Evolutionary conservation across 2,113 vertebrate species (phyloP).

Genomic region (Hemiprocne comata): DNA sequence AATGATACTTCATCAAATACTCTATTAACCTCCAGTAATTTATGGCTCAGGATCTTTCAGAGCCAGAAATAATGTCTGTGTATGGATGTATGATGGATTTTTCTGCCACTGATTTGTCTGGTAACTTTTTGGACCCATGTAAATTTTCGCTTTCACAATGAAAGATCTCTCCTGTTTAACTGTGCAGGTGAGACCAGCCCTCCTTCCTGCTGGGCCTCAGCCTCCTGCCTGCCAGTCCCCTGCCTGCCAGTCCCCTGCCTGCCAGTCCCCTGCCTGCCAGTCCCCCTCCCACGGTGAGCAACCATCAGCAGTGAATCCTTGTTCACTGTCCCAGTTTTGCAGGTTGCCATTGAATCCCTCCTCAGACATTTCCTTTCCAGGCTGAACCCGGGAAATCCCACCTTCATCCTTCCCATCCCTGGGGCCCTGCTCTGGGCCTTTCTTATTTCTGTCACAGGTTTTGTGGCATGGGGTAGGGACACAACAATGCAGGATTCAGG

Average conservation of each 20-base stretch:
- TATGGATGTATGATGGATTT: conserved; percentile 21
- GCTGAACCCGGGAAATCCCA: not conserved
- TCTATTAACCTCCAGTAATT: conserved; percentile 61
- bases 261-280: not conserved
- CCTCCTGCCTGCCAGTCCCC: not conserved
- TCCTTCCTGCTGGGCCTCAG: not conserved
- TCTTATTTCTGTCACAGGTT: accelerated
- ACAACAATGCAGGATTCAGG: not conserved
- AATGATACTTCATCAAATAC: conserved; percentile 43
- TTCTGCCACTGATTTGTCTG: conserved; percentile 8
- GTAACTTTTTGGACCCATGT: conserved; percentile 30
- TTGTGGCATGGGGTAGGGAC: not conserved
- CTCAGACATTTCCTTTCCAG: not conserved
- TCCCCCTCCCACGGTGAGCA: not conserved
- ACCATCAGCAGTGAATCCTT: not conserved
- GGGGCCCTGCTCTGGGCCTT: not conserved
- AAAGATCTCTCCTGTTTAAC: not conserved
- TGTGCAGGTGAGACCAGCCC: accelerated
- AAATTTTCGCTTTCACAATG: not conserved
- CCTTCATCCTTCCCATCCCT: not conserved
- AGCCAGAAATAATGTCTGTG: conserved; percentile 22
- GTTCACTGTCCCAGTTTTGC: not conserved
- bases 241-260: not conserved
- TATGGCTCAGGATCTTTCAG: conserved; percentile 35
- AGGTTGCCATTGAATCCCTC: not conserved